A percentile compares a stretch with the other conserved stretches of the same genome.
Conservation (phyloP, 2,113 vertebrate genomes). For the Ceuthmochares aereus region DNA sequence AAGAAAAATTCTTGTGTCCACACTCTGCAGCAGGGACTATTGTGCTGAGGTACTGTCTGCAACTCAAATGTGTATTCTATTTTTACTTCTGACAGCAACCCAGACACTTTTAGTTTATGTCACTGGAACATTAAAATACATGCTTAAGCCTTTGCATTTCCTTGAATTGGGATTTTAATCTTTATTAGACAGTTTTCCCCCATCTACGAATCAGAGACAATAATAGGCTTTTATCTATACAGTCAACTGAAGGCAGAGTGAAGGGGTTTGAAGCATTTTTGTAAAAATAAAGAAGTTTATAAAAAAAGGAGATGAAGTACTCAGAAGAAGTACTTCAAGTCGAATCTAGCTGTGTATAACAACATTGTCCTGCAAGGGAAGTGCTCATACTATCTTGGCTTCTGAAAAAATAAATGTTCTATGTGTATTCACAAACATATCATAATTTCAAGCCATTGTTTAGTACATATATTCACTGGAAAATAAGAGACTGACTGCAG, state of each 20-base stretch:
- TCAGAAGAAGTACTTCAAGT: neutral
- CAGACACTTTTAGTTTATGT: neutral
- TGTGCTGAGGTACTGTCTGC: constrained; percentile 7
- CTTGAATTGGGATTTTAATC: neutral
- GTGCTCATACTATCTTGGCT: neutral
- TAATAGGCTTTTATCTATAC: neutral
- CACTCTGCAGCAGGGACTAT: neutral
- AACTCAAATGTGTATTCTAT: neutral
- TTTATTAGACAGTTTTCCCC: neutral
- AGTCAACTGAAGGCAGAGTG: neutral
- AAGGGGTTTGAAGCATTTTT: neutral
- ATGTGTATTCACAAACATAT: neutral
- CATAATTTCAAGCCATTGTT: neutral
- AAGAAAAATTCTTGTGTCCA: neutral
- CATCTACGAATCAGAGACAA: neutral
- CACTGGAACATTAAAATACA: neutral
- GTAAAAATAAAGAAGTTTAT: neutral
- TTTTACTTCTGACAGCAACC: neutral
- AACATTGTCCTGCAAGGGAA: neutral
- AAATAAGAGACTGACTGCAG: neutral
- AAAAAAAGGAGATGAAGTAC: neutral
- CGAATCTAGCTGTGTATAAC: neutral
- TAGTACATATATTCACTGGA: neutral
- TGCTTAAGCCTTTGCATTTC: neutral
- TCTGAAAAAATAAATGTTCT: neutral